Base-by-base conservation (phyloP, 2,888 invertebrate genomes). In the Xylota segnis region DNA sequence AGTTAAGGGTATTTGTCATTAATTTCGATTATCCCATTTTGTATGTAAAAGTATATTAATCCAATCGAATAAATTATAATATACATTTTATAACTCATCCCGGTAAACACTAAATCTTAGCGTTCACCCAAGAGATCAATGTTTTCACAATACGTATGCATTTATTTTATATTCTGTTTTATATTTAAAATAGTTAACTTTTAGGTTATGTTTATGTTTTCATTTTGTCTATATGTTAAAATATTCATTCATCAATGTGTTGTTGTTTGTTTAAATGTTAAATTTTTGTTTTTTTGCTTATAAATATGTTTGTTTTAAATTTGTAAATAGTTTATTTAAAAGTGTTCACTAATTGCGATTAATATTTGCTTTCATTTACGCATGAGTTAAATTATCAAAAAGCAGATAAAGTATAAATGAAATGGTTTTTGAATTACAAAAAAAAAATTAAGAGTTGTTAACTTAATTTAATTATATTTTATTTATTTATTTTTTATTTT, bases 241-340 rank as follows among this genome's bases (percentile, higher is more conserved):
- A 79, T 79, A 83, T 74, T 66, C 59, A 78, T 72, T 78, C 52
- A 83, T 79, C 71, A 83, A 84, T 79, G 83, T 50, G 72, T 68
- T 50, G 47, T 74, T 72, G 72, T 74, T 76, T 79, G 58, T 84
- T 88, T 75, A 77, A 76, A 72, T 79, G 61, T 87, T 79, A 70
- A 65, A 65, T 74, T 86, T 47, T 59, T 84, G n/a, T n/a, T 23
- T 23, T 23, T 23, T 74, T 77, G 74, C 74, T 82, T 77, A 81
- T 81, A 77, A 76, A 77, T 87, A 82, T 34, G 59, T 81, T 79
- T 83, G 74, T 81, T 87, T 82, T 70, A 77, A 88, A 88, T 72
- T 78, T 82, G 87, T 87, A 88, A 87, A 88, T 87, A 88, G 79
- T 88, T 87, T 83, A 87, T 79, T 87, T 87, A 84, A 87, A 83